Percentiles rank a stretch among this genome's conserved stretches.
These are phyloP conservation scores for Dasyprocta punctata DNA, from an alignment of 2,113 vertebrate genomes.

Conservation along the genomic window DNA sequence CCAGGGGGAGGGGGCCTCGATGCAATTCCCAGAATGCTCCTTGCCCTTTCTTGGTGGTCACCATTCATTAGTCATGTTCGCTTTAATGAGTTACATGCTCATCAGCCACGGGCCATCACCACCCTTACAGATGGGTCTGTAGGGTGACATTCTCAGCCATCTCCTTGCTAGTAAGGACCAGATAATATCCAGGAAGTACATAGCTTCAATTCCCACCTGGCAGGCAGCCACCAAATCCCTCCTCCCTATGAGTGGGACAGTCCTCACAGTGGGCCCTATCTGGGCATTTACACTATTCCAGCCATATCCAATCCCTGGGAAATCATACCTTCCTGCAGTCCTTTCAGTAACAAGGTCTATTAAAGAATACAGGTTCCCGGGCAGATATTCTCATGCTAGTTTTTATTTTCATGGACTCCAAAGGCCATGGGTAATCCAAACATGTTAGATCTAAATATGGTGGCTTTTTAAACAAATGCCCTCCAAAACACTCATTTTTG, in stretches of 20 bases:
- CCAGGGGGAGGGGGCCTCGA: not conserved
- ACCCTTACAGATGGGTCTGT: constrained; percentile 22
- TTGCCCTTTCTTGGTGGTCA: constrained; percentile 58
- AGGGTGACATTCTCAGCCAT: constrained; percentile 11
- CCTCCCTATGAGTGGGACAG: not conserved
- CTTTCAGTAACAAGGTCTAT: not conserved
- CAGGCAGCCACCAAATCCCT: not conserved
- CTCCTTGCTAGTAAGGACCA: not conserved
- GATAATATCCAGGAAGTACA: not conserved
- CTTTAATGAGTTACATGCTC: constrained; percentile 60
- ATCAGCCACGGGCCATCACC: constrained; percentile 58
- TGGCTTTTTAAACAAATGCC: not conserved
- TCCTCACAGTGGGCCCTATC: not conserved
- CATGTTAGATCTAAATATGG: not conserved
- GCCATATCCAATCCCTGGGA: not conserved
- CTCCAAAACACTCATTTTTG: not conserved
- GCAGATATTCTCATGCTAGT: not conserved
- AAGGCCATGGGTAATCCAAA: not conserved
- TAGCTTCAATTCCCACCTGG: not conserved
- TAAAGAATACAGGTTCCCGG: not conserved
- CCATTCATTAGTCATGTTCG: constrained; percentile 53
- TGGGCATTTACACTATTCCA: not conserved
- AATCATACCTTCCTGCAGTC: not conserved
- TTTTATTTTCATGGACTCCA: constrained; percentile 25
- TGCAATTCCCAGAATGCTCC: not conserved